Percentiles rank a stretch among this genome's conserved stretches.
Evolutionary conservation across 2,888 invertebrate genomes (phyloP).

Genomic region (Drosophila cognata): DNA sequence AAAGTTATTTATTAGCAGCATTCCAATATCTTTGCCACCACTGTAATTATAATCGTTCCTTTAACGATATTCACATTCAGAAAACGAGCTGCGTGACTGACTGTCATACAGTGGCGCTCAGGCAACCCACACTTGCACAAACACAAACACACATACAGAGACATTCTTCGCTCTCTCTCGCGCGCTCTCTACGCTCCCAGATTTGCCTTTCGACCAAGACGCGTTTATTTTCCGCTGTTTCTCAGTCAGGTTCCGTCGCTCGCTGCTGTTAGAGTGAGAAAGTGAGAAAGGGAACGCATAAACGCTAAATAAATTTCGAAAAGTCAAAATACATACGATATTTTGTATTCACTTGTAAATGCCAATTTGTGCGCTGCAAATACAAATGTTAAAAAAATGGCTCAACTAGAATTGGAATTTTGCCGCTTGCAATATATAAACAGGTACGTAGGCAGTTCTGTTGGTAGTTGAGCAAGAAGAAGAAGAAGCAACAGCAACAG

Average conservation of each 20-base stretch:
- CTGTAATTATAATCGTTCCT: neutral
- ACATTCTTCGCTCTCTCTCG: constrained; percentile 7
- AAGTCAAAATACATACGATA: constrained; percentile 24
- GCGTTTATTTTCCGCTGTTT: constrained; percentile 58
- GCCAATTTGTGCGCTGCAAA: constrained; percentile 13
- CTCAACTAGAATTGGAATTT: constrained; percentile 31
- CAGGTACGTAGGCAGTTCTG: constrained; percentile 78
- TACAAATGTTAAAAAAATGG: constrained; percentile 37
- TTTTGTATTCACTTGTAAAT: constrained; percentile 22
- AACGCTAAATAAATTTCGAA: constrained; percentile 42
- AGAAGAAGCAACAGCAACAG: constrained; percentile 48
- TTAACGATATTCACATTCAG: constrained; percentile 15
- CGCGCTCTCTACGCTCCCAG: constrained; percentile 26
- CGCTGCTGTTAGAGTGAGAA: constrained; percentile 46
- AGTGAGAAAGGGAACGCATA: constrained; percentile 11
- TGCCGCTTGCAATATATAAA: constrained; percentile 46
- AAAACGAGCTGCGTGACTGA: constrained; percentile 21
- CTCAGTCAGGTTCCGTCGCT: constrained; percentile 65
- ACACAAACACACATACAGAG: constrained; percentile 19
- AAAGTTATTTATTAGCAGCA: neutral
- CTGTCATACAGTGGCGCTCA: constrained; percentile 31
- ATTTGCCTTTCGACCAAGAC: constrained; percentile 69
- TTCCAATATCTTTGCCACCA: neutral
- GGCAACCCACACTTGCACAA: constrained; percentile 38
- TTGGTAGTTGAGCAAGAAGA: constrained; percentile 72